A percentile compares a stretch with the other conserved stretches of the same genome.
These are phyloP conservation scores for Argya squamiceps DNA, from an alignment of 2,797 vertebrate genomes.

Conservation along the genomic window DNA sequence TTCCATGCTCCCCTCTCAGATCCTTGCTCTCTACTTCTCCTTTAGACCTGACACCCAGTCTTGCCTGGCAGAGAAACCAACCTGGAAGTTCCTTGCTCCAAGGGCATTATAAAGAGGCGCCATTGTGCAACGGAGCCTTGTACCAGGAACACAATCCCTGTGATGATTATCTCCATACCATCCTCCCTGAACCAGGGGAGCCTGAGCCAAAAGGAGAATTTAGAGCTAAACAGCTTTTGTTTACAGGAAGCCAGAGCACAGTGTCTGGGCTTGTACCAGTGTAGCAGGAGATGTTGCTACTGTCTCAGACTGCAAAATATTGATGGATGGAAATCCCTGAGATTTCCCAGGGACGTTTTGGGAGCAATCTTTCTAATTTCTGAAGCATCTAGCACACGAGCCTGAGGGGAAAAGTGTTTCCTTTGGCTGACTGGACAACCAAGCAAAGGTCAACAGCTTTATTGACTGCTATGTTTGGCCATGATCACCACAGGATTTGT, in stretches of 20 bases:
- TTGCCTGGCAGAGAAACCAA: background rate
- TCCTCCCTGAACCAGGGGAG: slow-evolving; percentile 28
- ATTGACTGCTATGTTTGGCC: slow-evolving; percentile 11
- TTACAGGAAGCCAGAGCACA: slow-evolving; percentile 51
- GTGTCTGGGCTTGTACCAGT: slow-evolving; percentile 63
- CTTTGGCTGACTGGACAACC: background rate
- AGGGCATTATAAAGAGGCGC: slow-evolving; percentile 35
- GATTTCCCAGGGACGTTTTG: background rate
- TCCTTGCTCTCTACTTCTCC: background rate
- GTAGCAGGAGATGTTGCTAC: slow-evolving; percentile 48
- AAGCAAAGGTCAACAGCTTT: slow-evolving; percentile 19
- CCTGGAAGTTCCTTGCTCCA: slow-evolving; percentile 50
- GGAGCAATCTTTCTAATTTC: background rate
- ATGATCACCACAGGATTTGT: background rate
- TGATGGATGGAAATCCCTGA: slow-evolving; percentile 41
- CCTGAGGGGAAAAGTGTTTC: background rate
- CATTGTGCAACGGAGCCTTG: slow-evolving; percentile 9
- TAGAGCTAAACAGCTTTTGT: slow-evolving; percentile 64
- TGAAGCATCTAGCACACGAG: background rate
- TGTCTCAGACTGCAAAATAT: slow-evolving; percentile 39
- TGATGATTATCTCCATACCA: slow-evolving; percentile 46
- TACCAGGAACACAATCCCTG: background rate
- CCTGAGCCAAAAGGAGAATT: slow-evolving; percentile 41
- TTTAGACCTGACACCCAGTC: background rate
- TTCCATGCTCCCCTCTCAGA: background rate